Conservation (phyloP, 2,113 vertebrate species). For the Catharus bicknelli region DNA sequence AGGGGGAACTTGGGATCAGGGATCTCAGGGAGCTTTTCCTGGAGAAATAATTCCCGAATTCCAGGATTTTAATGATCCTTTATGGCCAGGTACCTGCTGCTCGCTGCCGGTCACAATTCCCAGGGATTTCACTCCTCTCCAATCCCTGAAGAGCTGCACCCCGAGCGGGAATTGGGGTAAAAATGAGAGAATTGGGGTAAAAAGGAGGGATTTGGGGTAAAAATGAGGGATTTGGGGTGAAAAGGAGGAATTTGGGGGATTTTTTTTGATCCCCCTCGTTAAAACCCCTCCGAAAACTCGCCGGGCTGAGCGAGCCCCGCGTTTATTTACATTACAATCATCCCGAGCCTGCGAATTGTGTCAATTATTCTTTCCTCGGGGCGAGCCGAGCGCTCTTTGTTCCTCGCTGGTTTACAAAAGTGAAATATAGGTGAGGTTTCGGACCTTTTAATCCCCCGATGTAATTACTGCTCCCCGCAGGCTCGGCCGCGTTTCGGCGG, state of each 20-base stretch:
- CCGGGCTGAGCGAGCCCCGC: not conserved
- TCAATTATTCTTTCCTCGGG: conserved; percentile 41
- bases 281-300: conserved; percentile 3
- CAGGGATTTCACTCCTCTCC: not conserved
- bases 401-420: conserved; percentile 48
- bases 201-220: not conserved
- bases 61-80: fast-evolving
- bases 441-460: conserved; percentile 75
- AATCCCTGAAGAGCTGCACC: not conserved
- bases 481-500: conserved; percentile 73
- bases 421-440: conserved; percentile 69
- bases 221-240: too few relatives aligned
- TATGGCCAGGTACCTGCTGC: fast-evolving
- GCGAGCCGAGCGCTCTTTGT: conserved; percentile 46
- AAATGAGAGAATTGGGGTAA: too few relatives aligned
- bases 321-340: conserved; percentile 55
- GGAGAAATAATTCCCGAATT: not conserved
- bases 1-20: fast-evolving
- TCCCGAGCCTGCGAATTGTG: conserved; percentile 18
- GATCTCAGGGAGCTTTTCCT: not conserved
- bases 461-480: conserved; percentile 76
- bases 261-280: not conserved
- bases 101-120: not conserved
- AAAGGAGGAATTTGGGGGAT: fast-evolving
- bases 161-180: not conserved